Percentiles rank a stretch among this genome's conserved stretches.
Evolutionary conservation across 2,888 invertebrate genomes (phyloP).

Genomic region (Eulithis testata): DNA sequence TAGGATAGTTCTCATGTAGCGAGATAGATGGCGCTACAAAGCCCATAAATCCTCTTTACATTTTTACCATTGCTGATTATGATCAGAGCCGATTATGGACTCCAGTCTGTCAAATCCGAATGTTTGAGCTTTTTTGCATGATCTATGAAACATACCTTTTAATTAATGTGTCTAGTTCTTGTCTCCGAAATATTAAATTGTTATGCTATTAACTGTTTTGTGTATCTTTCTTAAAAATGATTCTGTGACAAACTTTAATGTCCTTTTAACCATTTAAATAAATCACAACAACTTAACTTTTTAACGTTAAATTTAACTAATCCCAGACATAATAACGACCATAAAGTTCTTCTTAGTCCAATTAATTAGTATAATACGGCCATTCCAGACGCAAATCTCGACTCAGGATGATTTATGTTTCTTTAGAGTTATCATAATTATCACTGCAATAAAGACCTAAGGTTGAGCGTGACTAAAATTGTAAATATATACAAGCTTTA

Average conservation of each 20-base stretch:
- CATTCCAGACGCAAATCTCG: constrained; percentile 78
- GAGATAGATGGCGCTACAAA: too few species aligned
- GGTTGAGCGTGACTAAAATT: constrained; percentile 64
- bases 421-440: constrained; percentile 80
- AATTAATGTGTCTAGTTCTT: too few species aligned
- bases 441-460: constrained; percentile 75
- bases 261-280: constrained; percentile 21
- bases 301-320: constrained; percentile 54
- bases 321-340: constrained; percentile 67
- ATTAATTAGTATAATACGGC: constrained; percentile 83
- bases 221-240: too few species aligned
- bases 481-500: constrained; percentile 46
- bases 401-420: constrained; percentile 77
- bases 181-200: too few species aligned
- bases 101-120: too few species aligned
- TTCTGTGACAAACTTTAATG: not conserved
- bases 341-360: constrained; percentile 75
- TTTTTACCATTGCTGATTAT: too few species aligned
- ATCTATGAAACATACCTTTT: too few species aligned
- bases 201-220: too few species aligned
- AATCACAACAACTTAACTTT: constrained; percentile 32
- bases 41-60: too few species aligned
- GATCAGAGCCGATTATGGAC: too few species aligned
- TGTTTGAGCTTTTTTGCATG: too few species aligned
- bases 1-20: too few species aligned